A percentile compares a stretch with the other conserved stretches of the same genome.
Evolutionary conservation across 2,888 invertebrate species (phyloP).

Genomic region (Diabrotica balteata): DNA sequence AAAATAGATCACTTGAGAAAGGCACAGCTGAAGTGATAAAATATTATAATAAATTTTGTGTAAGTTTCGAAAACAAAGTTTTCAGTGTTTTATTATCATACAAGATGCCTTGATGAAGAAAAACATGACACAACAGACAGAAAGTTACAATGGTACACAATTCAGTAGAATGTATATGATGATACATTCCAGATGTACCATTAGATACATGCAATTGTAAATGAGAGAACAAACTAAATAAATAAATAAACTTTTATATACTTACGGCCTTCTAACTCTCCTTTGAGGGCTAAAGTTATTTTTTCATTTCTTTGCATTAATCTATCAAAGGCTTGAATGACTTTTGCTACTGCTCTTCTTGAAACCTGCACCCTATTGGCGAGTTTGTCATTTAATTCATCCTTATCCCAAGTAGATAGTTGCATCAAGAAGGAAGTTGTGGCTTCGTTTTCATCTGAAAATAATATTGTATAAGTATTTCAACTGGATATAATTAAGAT

Average conservation of each 20-base stretch:
- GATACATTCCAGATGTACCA: too few relatives aligned
- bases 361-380: conserved; percentile 96
- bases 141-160: too few relatives aligned
- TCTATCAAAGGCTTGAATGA: conserved; percentile 95
- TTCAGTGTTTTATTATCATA: too few relatives aligned
- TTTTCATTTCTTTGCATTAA: conserved; percentile 96
- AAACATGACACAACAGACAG: too few relatives aligned
- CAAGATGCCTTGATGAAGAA: too few relatives aligned
- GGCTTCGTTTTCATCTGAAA: conserved; percentile 91
- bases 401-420: conserved; percentile 96
- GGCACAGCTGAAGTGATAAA: too few relatives aligned
- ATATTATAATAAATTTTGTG: too few relatives aligned
- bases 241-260: conserved; percentile 24
- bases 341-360: conserved; percentile 94
- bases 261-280: conserved; percentile 76
- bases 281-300: conserved; percentile 86
- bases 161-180: too few relatives aligned
- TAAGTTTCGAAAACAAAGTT: too few relatives aligned
- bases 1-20: too few relatives aligned
- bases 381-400: conserved; percentile 94
- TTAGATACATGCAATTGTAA: neutral
- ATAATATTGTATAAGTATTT: conserved; percentile 18
- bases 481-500: neutral
- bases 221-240: neutral
- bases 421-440: conserved; percentile 96